Evolutionary conservation across 2,797 vertebrate genomes (phyloP).

Genomic region (Pseudopleuronectes americanus): DNA sequence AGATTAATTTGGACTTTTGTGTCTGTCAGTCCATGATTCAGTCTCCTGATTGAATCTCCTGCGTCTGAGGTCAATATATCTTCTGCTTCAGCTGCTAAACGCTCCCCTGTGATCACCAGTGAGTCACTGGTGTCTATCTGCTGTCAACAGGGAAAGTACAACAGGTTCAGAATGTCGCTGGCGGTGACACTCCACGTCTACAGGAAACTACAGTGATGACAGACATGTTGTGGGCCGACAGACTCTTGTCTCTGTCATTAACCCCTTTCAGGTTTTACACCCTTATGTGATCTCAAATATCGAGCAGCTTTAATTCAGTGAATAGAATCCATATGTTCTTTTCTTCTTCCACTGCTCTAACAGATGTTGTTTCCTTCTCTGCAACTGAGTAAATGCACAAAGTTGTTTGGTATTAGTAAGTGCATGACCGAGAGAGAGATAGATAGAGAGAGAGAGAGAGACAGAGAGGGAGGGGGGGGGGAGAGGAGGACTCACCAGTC

Average conservation of each 20-base stretch:
- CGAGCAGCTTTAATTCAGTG: too few species aligned
- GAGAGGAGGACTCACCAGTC: constrained; percentile 88
- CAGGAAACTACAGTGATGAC: neutral
- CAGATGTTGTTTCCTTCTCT: neutral
- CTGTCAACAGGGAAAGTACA: neutral
- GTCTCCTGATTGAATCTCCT: neutral
- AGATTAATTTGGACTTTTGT: neutral
- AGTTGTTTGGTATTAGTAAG: too few species aligned
- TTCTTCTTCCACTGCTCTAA: neutral
- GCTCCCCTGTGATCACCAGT: neutral
- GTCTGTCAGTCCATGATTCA: neutral
- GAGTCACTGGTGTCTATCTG: neutral
- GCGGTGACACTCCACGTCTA: neutral
- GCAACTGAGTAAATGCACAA: too few species aligned
- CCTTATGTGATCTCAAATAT: too few species aligned
- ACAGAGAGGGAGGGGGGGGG: too few species aligned
- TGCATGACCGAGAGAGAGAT: too few species aligned
- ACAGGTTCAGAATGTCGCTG: neutral
- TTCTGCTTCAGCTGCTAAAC: neutral
- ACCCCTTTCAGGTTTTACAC: neutral
- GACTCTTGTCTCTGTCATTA: too few species aligned
- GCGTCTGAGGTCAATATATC: neutral
- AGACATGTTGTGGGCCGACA: neutral
- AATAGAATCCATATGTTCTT: neutral
- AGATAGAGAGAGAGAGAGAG: too few species aligned